These are phyloP conservation scores for Linnaemya tessellans DNA, from an alignment of 2,888 invertebrate genomes.

Conservation along the genomic window DNA sequence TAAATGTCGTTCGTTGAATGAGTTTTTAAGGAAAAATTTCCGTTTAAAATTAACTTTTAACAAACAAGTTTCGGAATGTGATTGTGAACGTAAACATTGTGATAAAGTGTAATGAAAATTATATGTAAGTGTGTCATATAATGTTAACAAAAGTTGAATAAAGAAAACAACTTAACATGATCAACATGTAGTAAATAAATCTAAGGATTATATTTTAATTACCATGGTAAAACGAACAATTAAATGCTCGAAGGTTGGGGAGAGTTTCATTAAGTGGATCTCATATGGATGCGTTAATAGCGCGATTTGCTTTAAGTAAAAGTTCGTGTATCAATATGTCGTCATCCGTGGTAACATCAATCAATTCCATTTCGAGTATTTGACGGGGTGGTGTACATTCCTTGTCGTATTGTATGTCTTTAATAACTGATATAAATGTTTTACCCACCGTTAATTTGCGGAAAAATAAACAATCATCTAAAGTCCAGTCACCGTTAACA, in stretches of 20 bases:
- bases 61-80: conserved; percentile 64
- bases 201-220: conserved; percentile 14
- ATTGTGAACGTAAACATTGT: conserved; percentile 24
- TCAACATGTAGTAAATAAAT: conserved; percentile 39
- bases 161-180: conserved; percentile 29
- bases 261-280: not conserved
- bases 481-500: conserved; percentile 82
- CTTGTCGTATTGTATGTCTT: conserved; percentile 86
- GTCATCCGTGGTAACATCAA: conserved; percentile 88
- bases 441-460: conserved; percentile 88
- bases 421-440: conserved; percentile 88
- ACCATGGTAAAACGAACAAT: not conserved
- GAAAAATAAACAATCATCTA: conserved; percentile 89
- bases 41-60: conserved; percentile 18
- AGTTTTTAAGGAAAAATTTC: conserved; percentile 18
- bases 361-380: conserved; percentile 87
- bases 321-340: conserved; percentile 88
- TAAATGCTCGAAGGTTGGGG: conserved; percentile 2
- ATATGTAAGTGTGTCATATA: conserved; percentile 3
- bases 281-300: conserved; percentile 76
- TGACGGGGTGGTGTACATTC: conserved; percentile 86
- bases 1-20: conserved; percentile 27
- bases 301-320: conserved; percentile 87
- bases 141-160: conserved; percentile 14
- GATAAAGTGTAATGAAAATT: conserved; percentile 37